A percentile compares a stretch with the other conserved stretches of the same genome.
These are phyloP conservation scores for Anthopleura sola DNA, from an alignment of 64 coral and sea anemone genomes.

Conservation along the genomic window DNA sequence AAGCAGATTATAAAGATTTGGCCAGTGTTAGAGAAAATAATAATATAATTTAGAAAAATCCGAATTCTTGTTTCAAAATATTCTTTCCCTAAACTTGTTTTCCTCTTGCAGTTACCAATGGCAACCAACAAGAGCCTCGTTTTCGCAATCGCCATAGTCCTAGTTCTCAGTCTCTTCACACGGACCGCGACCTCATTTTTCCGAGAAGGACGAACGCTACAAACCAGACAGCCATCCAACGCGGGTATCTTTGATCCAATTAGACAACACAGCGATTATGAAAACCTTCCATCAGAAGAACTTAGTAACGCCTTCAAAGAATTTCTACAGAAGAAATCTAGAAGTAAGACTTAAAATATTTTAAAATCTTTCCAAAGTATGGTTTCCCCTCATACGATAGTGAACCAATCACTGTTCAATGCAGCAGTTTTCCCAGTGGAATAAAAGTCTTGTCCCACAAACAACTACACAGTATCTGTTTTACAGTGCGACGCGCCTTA, in stretches of 20 bases:
- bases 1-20: too few relatives aligned
- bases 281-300: neutral
- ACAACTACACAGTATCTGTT: too few relatives aligned
- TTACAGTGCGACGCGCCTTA: too few relatives aligned
- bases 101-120: neutral
- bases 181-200: slow-evolving; percentile 18
- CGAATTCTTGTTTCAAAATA: too few relatives aligned
- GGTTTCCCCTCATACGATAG: too few relatives aligned
- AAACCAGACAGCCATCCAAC: neutral
- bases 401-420: too few relatives aligned
- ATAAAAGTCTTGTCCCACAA: too few relatives aligned
- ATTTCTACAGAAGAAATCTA: slow-evolving; percentile 2
- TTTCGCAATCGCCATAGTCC: neutral
- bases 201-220: slow-evolving; percentile 18
- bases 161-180: slow-evolving; percentile 23
- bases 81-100: neutral
- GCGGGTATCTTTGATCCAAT: neutral
- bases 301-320: neutral
- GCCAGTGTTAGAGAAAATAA: too few relatives aligned
- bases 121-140: slow-evolving; percentile 1
- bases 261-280: neutral
- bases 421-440: too few relatives aligned
- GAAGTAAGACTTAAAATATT: neutral
- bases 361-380: too few relatives aligned
- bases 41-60: too few relatives aligned